Evolutionary conservation across 2,113 vertebrate species (phyloP), one percentile per base, ranked within the genome.

Genomic region (Heterotilapia buettikoferi): DNA sequence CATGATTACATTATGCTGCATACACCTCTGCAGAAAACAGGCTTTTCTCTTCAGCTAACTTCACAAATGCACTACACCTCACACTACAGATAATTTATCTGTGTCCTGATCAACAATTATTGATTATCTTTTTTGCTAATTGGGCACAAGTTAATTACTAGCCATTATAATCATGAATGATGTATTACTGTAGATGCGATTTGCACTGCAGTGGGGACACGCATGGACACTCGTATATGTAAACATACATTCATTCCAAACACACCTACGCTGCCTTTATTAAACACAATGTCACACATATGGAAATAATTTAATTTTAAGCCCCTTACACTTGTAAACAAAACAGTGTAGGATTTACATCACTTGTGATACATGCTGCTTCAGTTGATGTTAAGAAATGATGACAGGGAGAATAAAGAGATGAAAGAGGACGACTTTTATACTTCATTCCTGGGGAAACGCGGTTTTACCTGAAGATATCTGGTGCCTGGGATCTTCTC

Each of bases 161-260:
- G 86, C 94, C 94, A 93, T 97, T 96, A 94, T 94, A 95, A 94
- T 82, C 93, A 95, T 93, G 93, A 96, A 95, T 93, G 95, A 95
- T 94, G 90, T 90, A 95, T 94, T 92, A 94, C 90, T 33, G 87
- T 90, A 90, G 90, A 90, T 87, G 90, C 54, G 61, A 82, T 16
- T 80, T 86, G 84, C 80, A 29, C 43, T 56, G 36, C 33, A 8
- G 26, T 81, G 31, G 43, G 24, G 45, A 47, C 45, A 40, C 40
- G 38, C 59, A 5, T 80, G 45, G 43, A 81, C 52, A 84, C 63
- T 57, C 53, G 53, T 24, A 50, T 31, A 66, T 88, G 87, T 80
- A 92, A 92, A 85, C 86, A 89, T 19, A 36, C 79, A 63, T 43
- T 21, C n/a, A 56, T 81, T 91, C 36, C 38, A 83, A 85, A 85